Evolutionary conservation across 2,888 invertebrate species (phyloP).

Genomic region (Hydraecia micacea): DNA sequence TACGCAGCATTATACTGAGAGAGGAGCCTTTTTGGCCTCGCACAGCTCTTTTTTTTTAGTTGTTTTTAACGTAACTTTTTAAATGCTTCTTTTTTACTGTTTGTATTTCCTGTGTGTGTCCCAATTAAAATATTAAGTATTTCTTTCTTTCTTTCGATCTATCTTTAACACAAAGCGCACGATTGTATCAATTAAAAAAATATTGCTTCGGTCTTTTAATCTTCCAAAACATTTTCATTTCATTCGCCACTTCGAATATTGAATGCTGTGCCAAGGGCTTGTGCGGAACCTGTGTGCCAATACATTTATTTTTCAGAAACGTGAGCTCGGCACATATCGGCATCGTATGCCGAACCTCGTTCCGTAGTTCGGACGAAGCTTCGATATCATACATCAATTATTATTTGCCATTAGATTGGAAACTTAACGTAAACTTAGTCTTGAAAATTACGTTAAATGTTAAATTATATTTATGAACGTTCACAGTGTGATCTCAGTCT

Average conservation of each 20-base stretch:
- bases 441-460: background rate
- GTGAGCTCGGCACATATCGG: conserved; percentile 4
- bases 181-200: conserved; percentile 1
- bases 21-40: background rate
- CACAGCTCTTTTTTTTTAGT: background rate
- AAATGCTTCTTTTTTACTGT: too few relatives aligned
- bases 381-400: conserved; percentile 27
- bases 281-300: conserved; percentile 18
- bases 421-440: background rate
- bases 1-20: background rate
- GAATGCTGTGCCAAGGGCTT: conserved; percentile 30
- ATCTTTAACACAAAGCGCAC: background rate
- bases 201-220: background rate
- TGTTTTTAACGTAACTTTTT: background rate
- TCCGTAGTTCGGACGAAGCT: conserved; percentile 18
- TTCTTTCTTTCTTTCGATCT: background rate
- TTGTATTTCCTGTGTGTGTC: background rate
- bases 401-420: background rate
- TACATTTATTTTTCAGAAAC: conserved; percentile 49
- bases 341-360: conserved; percentile 2
- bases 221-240: conserved; percentile 5
- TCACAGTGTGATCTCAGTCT: background rate
- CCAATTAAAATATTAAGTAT: background rate
- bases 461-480: background rate
- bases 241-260: conserved; percentile 31